Conservation (phyloP, 2,113 vertebrate species). For the Porphyrio hochstetteri region DNA sequence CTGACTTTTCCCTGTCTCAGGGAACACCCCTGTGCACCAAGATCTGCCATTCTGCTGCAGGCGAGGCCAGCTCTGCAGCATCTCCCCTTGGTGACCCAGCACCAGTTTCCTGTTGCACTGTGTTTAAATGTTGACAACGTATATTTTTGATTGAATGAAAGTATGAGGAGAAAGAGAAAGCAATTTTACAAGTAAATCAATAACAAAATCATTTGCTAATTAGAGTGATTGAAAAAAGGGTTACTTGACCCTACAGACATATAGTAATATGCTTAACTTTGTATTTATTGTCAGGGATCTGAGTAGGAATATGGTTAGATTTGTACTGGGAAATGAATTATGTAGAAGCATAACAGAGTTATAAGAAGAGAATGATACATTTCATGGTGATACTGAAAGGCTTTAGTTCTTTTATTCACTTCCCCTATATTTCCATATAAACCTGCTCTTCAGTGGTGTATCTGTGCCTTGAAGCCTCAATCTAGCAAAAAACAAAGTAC, state of each 20-base stretch:
- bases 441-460: neutral
- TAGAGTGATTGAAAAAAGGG: neutral
- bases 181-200: neutral
- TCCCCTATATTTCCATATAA: neutral
- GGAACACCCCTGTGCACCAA: no score
- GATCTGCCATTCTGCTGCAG: no score
- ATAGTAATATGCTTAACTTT: neutral
- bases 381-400: neutral
- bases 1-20: no score
- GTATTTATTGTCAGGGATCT: neutral
- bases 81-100: no score
- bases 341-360: neutral
- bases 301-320: neutral
- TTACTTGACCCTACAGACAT: neutral
- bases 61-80: no score
- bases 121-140: neutral
- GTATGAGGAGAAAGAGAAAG: neutral
- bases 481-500: neutral
- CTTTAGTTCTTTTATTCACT: neutral
- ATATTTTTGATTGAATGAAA: neutral
- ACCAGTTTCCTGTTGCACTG: no score
- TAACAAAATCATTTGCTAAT: neutral
- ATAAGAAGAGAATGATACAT: neutral
- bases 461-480: neutral
- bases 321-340: neutral